Base-by-base conservation (phyloP, 2,888 invertebrate genomes). In the Archaeoteleia sp. region DNA sequence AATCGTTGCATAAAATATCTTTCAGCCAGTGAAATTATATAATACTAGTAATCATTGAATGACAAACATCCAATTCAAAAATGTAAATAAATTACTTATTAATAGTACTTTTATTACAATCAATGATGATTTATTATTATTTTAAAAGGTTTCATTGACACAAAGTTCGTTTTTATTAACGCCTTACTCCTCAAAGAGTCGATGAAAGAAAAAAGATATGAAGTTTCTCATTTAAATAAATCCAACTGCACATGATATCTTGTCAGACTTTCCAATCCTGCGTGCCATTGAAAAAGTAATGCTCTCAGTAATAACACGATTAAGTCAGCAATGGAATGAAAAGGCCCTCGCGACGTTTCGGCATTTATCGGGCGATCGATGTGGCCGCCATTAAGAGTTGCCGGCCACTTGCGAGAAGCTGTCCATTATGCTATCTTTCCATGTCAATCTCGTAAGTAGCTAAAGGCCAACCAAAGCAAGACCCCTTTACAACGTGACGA, bases 381-480 rank as follows among this genome's bases (percentile, higher is more conserved):
- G 48, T 57, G 58, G 43, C 58, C 42, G 51, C 68, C 74, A 74
- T 74, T 73, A 74, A 67, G 68, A 66, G 60, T 63, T 20, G 48
- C 61, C 43, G 43, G 46, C 35, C 57, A 63, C 72, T 65, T 46
- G 63, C 40, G 53, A 53, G 55, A 57, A 48, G 46, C 63, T 71
- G 79, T 82, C 84, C 84, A 85, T 85, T 85, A 84, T 78, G 78
- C 71, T 84, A 85, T 85, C 84, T 83, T 73, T 68, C 55, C 81
- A 70, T 81, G 83, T 84, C 84, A 82, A 85, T 85, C 85, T 85
- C 73, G 78, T 82, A 84, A 84, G 85, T 83, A 84, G 83, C 82
- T 77, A 80, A 79, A 79, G 75, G 20, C 74, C 73, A 73, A 72
- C 74, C 78, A 78, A 73, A 70, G 12, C 42, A 57, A 57, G 57